These are phyloP conservation scores for Zhuqinia jingwanae DNA, from an alignment of 2,888 invertebrate species.

Conservation along the genomic window DNA sequence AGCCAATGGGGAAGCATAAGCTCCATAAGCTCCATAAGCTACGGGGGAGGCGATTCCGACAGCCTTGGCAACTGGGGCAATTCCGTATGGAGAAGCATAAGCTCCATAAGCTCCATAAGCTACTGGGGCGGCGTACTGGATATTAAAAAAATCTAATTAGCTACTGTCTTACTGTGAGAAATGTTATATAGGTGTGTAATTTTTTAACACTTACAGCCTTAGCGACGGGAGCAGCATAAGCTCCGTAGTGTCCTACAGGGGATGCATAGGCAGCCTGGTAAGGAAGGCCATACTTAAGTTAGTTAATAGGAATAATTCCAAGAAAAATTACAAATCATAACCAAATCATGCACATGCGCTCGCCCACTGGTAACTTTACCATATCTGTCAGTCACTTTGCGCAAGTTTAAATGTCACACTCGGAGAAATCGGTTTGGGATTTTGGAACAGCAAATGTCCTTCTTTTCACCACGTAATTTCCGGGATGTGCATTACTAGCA, in stretches of 20 bases:
- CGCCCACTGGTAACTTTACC: constrained; percentile 6
- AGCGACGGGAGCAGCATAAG: constrained; percentile 47
- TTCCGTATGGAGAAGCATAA: background rate
- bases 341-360: constrained; percentile 20
- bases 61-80: constrained; percentile 53
- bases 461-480: background rate
- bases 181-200: too few relatives aligned
- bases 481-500: background rate
- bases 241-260: background rate
- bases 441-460: background rate
- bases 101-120: constrained; percentile 49
- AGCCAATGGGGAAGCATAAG: too few relatives aligned
- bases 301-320: constrained; percentile 8
- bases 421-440: background rate
- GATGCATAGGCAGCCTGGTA: constrained; percentile 59
- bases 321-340: constrained; percentile 14
- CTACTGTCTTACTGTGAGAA: background rate
- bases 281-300: constrained; percentile 60
- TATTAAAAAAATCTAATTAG: background rate
- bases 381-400: background rate
- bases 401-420: background rate
- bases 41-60: constrained; percentile 34
- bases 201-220: too few relatives aligned
- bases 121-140: constrained; percentile 43
- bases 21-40: constrained; percentile 31